phyloP scores from a whole-genome alignment of 1,140 invertebrate species.

The Temnothorax nylanderi region DNA sequence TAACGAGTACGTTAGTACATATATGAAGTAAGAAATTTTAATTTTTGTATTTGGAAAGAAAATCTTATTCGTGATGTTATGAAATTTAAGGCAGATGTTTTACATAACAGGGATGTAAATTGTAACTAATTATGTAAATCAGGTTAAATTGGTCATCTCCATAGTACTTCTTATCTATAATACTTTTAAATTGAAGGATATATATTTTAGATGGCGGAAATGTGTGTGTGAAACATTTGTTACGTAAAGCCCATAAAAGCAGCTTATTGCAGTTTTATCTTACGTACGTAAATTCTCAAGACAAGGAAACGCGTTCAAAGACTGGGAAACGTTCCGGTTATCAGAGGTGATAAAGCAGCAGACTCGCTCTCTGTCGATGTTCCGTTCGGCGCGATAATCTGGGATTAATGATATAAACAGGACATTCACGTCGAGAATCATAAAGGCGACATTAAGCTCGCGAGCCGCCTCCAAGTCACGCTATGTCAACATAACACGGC shows the following conservation, averaged over 20 bases:
- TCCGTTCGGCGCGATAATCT: background rate
- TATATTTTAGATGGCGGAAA: background rate
- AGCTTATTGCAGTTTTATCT: background rate
- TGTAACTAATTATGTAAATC: background rate
- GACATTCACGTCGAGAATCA: background rate
- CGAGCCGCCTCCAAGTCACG: conserved; percentile 8
- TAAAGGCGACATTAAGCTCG: conserved; percentile 22
- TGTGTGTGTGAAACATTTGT: background rate
- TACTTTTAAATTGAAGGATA: background rate
- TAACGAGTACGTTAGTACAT: background rate
- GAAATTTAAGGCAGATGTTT: background rate
- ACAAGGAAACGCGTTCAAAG: background rate
- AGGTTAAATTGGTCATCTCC: background rate
- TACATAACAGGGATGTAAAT: background rate
- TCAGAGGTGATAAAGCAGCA: background rate
- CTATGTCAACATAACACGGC: background rate
- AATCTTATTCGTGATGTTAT: background rate
- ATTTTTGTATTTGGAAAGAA: background rate
- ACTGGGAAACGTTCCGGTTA: background rate
- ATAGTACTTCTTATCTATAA: background rate
- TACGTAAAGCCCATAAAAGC: background rate
- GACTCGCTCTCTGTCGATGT: background rate
- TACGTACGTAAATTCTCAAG: background rate
- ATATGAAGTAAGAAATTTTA: background rate
- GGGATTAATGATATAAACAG: conserved; percentile 42